Evolutionary conservation across 1,140 invertebrate genomes (phyloP).

Genomic region (Drosophila malerkotliana): DNA sequence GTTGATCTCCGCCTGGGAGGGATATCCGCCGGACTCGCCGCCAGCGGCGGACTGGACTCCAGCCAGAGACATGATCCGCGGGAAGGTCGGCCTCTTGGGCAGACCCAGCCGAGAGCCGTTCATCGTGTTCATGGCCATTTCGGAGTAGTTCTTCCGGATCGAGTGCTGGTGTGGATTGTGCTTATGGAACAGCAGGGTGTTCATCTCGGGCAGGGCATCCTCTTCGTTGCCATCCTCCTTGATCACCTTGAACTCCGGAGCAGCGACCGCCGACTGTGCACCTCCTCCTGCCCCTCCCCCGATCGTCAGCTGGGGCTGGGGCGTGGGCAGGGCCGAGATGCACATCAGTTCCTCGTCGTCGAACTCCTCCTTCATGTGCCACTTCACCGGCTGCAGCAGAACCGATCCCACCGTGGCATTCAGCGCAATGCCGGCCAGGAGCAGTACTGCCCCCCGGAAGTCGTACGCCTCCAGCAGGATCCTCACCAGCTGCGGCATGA

Average conservation of each 20-base stretch:
- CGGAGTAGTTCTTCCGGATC: conserved; percentile 82
- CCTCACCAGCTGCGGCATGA: conserved; percentile 89
- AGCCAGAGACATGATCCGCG: conserved; percentile 80
- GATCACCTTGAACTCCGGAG: conserved; percentile 73
- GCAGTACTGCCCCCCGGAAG: conserved; percentile 88
- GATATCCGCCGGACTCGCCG: conserved; percentile 55
- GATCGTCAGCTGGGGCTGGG: conserved; percentile 57
- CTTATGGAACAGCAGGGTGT: conserved; percentile 79
- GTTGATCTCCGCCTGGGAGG: conserved; percentile 72
- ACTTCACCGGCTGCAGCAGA: conserved; percentile 88
- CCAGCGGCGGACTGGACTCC: conserved; percentile 72
- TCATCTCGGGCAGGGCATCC: conserved; percentile 83
- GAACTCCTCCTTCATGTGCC: conserved; percentile 87
- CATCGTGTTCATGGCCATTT: conserved; percentile 83
- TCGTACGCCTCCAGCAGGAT: conserved; percentile 86
- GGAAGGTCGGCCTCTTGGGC: conserved; percentile 82
- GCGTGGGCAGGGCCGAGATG: conserved; percentile 77
- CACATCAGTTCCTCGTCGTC: conserved; percentile 86
- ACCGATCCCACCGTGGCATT: conserved; percentile 88
- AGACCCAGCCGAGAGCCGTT: conserved; percentile 67
- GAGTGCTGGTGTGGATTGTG: conserved; percentile 52
- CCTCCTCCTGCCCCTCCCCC: conserved; percentile 26
- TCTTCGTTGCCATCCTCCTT: conserved; percentile 84
- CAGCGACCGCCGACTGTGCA: conserved; percentile 9
- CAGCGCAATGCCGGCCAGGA: conserved; percentile 87